phyloP scores from a whole-genome alignment of 1,140 invertebrate genomes.

The Babylonia areolata region DNA sequence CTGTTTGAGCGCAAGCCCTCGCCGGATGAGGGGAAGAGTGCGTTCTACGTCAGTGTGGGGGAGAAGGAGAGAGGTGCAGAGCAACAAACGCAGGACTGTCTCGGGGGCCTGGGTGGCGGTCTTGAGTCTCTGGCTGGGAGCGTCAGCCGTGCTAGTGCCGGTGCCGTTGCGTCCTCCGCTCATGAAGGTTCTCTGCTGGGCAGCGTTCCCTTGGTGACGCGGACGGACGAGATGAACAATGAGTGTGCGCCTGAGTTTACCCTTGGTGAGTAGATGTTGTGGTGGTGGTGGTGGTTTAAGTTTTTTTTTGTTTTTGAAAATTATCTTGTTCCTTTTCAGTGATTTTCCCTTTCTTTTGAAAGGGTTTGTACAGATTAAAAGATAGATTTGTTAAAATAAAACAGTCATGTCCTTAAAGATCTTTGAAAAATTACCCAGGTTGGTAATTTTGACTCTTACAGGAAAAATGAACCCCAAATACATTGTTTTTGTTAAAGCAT shows the following conservation, averaged over 20 bases:
- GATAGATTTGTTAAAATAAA: no score
- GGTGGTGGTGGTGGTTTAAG: neutral
- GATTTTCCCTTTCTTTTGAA: no score
- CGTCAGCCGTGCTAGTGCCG: conserved; percentile 34
- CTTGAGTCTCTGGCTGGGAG: no score
- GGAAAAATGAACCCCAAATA: no score
- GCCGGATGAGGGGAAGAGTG: conserved; percentile 59
- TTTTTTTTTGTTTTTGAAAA: neutral
- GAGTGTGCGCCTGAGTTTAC: conserved; percentile 27
- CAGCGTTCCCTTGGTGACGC: conserved; percentile 50
- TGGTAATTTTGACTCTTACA: no score
- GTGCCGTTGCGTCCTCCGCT: neutral
- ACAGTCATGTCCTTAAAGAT: no score
- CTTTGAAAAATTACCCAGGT: no score
- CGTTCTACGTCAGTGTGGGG: conserved; percentile 59
- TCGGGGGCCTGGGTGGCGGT: conserved; percentile 24
- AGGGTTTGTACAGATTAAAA: no score
- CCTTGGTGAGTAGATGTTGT: conserved; percentile 11
- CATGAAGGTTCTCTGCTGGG: conserved; percentile 43
- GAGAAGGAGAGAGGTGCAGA: neutral
- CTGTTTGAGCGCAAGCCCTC: conserved; percentile 66
- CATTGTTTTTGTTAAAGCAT: no score
- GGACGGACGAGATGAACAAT: conserved; percentile 26
- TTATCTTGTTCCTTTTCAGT: no score
- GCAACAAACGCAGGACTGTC: neutral